Base-by-base conservation (phyloP, 1,140 invertebrate genomes). In the Diuraphis noxia region DNA sequence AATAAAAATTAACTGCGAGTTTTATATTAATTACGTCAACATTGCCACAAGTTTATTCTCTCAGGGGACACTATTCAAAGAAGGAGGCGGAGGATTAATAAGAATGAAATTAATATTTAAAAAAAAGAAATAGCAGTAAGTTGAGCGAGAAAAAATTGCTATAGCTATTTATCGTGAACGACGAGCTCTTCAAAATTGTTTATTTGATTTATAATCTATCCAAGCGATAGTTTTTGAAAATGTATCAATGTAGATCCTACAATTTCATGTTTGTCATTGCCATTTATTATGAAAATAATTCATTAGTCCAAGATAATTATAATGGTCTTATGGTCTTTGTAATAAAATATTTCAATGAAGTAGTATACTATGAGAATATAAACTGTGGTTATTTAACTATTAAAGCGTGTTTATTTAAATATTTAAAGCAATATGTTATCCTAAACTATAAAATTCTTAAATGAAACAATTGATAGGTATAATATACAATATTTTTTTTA, bases 1-100 rank as follows among this genome's bases (percentile, higher is more conserved):
- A 88, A 88, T 88, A 88, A 72, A 88, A 72, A 88, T 88, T 77
- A 88, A 88, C 87, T 43, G 38, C 13, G 87, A 72, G 49, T 88
- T 72, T 72, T 88, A 88, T 77, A 88, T 88, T 88, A 88, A 88
- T 88, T 88, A 77, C 25, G 56, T 25, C 87, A 30, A 41, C 87
- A 72, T 72, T 34, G 56, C 23, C 36, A 56, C 25, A 72, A 77
- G 49, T 88, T 43, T 88, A 77, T 88, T 88, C 56, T 88, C 87
- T 43, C 63, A 25, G 38, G 87, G 87, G 63, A 88, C 87, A 77
- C n/a, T 72, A 88, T 88, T 88, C 56, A 88, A 88, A 88, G 36
- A 21, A 88, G 5, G 5, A 88, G n/a, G 25, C 56, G 25, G 38
- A 41, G 40, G 86, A 88, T 40, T 30, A 88, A 56, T 88, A 88